phyloP scores from a whole-genome alignment of 2,888 invertebrate species.

The Nezara viridula region DNA sequence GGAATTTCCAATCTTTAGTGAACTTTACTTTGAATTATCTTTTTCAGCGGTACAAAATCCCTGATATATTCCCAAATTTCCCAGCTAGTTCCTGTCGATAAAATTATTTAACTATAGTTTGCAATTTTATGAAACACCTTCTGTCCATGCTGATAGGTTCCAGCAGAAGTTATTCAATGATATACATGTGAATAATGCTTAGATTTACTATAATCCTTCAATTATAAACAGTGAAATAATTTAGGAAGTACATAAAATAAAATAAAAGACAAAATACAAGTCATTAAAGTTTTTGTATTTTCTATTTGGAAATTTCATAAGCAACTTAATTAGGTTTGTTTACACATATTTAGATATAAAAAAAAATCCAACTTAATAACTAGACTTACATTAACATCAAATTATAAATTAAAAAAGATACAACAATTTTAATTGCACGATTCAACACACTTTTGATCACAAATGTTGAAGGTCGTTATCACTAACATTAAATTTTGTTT shows the following conservation, averaged over 20 bases:
- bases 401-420: constrained; percentile 47
- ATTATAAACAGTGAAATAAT: background rate
- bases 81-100: too few species aligned
- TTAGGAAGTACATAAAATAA: background rate
- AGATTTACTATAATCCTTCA: background rate
- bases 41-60: too few species aligned
- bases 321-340: constrained; percentile 28
- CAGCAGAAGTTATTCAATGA: background rate
- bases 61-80: too few species aligned
- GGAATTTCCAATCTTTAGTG: too few species aligned
- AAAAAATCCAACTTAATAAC: constrained; percentile 46
- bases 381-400: constrained; percentile 32
- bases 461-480: constrained; percentile 50
- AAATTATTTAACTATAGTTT: too few species aligned
- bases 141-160: too few species aligned
- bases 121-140: too few species aligned
- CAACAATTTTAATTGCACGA: constrained; percentile 48
- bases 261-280: background rate
- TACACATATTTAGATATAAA: constrained; percentile 22
- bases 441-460: constrained; percentile 52
- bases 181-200: background rate
- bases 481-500: constrained; percentile 40
- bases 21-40: too few species aligned
- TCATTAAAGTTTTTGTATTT: constrained; percentile 7
- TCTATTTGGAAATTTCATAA: constrained; percentile 42